Evolutionary conservation across 2,113 vertebrate genomes (phyloP).

Genomic region (Neotoma lepida): DNA sequence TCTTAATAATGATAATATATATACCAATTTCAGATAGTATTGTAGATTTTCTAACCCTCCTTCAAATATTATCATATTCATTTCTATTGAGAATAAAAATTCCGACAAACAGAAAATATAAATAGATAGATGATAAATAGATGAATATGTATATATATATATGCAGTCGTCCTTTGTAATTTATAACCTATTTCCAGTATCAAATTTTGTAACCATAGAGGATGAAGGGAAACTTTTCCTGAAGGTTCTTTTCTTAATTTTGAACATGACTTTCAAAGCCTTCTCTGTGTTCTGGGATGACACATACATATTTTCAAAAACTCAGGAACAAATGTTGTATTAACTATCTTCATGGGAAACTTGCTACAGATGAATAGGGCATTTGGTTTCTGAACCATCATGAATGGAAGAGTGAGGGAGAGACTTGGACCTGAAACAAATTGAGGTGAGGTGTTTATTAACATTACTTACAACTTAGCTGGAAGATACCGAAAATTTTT

Average conservation of each 20-base stretch:
- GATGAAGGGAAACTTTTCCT: background rate
- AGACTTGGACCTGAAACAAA: background rate
- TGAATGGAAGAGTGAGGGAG: background rate
- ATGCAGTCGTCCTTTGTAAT: background rate
- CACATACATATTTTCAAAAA: background rate
- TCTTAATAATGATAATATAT: background rate
- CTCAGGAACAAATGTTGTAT: background rate
- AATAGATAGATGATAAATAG: background rate
- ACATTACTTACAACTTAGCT: background rate
- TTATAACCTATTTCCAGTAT: background rate
- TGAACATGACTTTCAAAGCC: background rate
- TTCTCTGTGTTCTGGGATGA: background rate
- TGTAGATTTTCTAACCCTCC: background rate
- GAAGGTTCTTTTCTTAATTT: background rate
- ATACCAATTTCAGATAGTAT: accelerated
- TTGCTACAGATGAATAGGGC: background rate
- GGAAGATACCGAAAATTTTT: background rate
- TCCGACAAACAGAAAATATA: background rate
- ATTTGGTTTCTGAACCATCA: background rate
- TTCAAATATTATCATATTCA: background rate
- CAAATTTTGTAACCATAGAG: background rate
- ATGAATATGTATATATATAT: background rate
- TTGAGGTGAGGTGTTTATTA: background rate
- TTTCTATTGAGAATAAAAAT: background rate
- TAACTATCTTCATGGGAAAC: background rate